Evolutionary conservation across 2,888 invertebrate genomes (phyloP).

Genomic region (Nymphalis urticae): DNA sequence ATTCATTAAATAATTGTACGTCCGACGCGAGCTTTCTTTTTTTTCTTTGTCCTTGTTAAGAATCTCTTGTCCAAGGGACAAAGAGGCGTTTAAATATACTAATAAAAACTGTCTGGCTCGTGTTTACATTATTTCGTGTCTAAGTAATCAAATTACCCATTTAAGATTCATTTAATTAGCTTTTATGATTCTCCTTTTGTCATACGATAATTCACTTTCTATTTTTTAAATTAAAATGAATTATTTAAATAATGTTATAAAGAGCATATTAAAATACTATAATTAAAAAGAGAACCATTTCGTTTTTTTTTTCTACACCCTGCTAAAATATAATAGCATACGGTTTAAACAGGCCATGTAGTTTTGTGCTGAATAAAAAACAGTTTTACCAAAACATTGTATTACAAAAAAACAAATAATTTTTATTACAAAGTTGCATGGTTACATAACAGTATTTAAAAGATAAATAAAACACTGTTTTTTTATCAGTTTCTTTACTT

Average conservation of each 20-base stretch:
- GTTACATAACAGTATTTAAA: too few species aligned
- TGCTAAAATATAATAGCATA: too few species aligned
- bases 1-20: conserved; percentile 78
- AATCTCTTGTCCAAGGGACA: conserved; percentile 61
- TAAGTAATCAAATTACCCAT: conserved; percentile 29
- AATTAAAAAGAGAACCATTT: background rate
- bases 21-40: conserved; percentile 60
- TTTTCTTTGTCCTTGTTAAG: conserved; percentile 61
- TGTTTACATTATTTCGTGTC: conserved; percentile 33
- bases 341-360: too few species aligned
- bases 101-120: conserved; percentile 43
- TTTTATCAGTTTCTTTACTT: too few species aligned
- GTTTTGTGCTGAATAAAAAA: too few species aligned
- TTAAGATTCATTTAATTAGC: conserved; percentile 29
- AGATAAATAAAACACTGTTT: too few species aligned
- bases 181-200: conserved; percentile 13
- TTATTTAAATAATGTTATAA: background rate
- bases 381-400: too few species aligned
- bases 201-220: background rate
- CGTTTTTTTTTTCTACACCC: too few species aligned
- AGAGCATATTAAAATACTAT: background rate
- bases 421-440: too few species aligned
- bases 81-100: conserved; percentile 55
- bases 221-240: background rate
- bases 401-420: too few species aligned